These are phyloP conservation scores for Sebastes itinus DNA, from an alignment of 2,797 vertebrate genomes.

Conservation along the genomic window DNA sequence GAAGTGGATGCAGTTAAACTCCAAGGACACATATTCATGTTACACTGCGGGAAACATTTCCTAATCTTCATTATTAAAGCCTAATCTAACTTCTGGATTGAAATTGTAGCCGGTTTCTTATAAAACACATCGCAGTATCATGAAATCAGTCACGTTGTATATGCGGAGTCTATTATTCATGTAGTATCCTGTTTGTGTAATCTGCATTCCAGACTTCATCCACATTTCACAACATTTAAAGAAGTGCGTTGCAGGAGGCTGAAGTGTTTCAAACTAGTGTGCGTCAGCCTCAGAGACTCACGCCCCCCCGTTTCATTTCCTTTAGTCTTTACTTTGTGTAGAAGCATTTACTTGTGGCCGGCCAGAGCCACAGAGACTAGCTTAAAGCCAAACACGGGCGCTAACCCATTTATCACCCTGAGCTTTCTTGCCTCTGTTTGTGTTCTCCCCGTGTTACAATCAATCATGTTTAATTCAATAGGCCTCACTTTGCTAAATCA, in stretches of 20 bases:
- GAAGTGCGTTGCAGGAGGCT: neutral
- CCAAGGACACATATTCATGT: neutral
- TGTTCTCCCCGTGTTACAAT: slow-evolving; percentile 50
- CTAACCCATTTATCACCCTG: slow-evolving; percentile 60
- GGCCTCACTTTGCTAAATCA: slow-evolving; percentile 54
- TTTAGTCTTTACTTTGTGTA: slow-evolving; percentile 32
- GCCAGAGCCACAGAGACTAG: slow-evolving; percentile 22
- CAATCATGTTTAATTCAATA: slow-evolving; percentile 72
- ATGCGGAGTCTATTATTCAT: neutral
- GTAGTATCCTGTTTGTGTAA: neutral
- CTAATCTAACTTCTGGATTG: neutral
- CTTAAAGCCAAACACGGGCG: slow-evolving; percentile 52
- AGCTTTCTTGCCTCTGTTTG: slow-evolving; percentile 41
- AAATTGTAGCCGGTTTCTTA: neutral
- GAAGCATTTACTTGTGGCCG: slow-evolving; percentile 36
- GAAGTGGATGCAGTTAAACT: neutral
- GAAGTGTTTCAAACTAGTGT: slow-evolving; percentile 1
- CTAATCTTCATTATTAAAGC: neutral
- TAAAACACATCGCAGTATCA: neutral
- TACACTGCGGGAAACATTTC: neutral
- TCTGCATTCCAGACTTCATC: neutral
- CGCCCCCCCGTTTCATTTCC: slow-evolving; percentile 18
- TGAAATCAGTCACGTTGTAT: neutral
- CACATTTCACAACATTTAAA: neutral
- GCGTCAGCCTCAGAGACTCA: slow-evolving; percentile 9